Percentiles rank a stretch among this genome's conserved stretches.
phyloP scores from a whole-genome alignment of 2,888 invertebrate species.

The Aethes cnicana region DNA sequence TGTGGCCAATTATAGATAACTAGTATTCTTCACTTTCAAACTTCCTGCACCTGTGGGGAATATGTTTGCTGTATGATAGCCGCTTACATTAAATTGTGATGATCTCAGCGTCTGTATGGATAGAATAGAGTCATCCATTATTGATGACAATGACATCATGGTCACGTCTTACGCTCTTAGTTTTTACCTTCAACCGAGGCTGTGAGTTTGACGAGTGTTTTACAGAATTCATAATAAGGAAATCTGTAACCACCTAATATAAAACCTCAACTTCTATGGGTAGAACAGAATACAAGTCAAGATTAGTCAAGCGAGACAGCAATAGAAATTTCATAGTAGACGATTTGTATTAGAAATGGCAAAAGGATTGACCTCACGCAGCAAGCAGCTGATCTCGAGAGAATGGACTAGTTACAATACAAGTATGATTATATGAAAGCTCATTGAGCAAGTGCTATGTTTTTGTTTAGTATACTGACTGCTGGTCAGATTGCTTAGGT shows the following conservation, averaged over 20 bases:
- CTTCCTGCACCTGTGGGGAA: conserved; percentile 19
- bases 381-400: conserved; percentile 53
- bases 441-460: conserved; percentile 1
- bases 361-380: conserved; percentile 52
- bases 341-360: conserved; percentile 51
- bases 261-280: too few relatives aligned
- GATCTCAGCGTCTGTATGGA: conserved; percentile 60
- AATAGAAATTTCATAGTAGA: conserved; percentile 4
- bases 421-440: conserved; percentile 33
- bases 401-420: conserved; percentile 41
- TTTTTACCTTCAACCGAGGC: conserved; percentile 23
- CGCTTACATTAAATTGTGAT: conserved; percentile 55
- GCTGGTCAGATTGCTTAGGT: too few relatives aligned
- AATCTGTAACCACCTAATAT: too few relatives aligned
- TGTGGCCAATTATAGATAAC: neutral
- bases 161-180: conserved; percentile 44
- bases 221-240: neutral
- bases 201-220: conserved; percentile 6
- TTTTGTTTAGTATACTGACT: too few relatives aligned
- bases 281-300: too few relatives aligned
- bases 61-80: conserved; percentile 35
- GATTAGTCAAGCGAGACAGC: neutral
- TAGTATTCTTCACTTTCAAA: too few relatives aligned
- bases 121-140: conserved; percentile 53
- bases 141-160: conserved; percentile 69